phyloP scores from a whole-genome alignment of 1,140 invertebrate genomes.

The Pseudomyrmex pallidus region DNA sequence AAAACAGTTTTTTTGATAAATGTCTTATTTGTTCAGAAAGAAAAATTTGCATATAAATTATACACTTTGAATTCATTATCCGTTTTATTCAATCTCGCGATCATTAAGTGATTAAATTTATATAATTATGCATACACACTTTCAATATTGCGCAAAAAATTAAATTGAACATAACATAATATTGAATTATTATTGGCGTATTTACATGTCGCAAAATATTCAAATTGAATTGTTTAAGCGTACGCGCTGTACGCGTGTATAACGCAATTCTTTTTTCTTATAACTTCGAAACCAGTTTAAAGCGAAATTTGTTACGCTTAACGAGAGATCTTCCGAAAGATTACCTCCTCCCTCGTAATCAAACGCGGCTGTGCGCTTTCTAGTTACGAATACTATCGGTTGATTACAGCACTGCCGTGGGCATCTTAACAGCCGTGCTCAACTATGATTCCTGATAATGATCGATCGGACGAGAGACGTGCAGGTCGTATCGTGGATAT shows the following conservation, averaged over 20 bases:
- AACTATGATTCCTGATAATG: constrained; percentile 35
- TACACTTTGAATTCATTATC: no score
- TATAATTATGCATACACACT: neutral
- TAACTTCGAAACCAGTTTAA: constrained; percentile 15
- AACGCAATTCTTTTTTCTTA: neutral
- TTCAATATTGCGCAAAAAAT: neutral
- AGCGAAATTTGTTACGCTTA: constrained; percentile 27
- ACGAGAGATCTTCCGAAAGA: constrained; percentile 36
- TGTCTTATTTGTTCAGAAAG: no score
- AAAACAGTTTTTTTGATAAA: no score
- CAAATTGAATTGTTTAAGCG: neutral
- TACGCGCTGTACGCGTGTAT: neutral
- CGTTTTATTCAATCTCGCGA: no score
- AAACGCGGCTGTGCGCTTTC: neutral
- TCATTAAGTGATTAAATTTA: neutral
- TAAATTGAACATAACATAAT: neutral
- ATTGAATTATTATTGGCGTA: neutral
- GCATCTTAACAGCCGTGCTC: constrained; percentile 16
- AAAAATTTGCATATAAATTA: no score
- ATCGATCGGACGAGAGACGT: constrained; percentile 6
- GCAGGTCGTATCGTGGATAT: constrained; percentile 3
- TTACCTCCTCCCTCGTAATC: neutral
- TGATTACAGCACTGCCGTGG: constrained; percentile 7
- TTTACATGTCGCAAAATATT: neutral
- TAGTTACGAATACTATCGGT: constrained; percentile 30